A percentile compares a stretch with the other conserved stretches of the same genome.
phyloP scores from a whole-genome alignment of 2,888 invertebrate genomes.

The Sisyra nigra region DNA sequence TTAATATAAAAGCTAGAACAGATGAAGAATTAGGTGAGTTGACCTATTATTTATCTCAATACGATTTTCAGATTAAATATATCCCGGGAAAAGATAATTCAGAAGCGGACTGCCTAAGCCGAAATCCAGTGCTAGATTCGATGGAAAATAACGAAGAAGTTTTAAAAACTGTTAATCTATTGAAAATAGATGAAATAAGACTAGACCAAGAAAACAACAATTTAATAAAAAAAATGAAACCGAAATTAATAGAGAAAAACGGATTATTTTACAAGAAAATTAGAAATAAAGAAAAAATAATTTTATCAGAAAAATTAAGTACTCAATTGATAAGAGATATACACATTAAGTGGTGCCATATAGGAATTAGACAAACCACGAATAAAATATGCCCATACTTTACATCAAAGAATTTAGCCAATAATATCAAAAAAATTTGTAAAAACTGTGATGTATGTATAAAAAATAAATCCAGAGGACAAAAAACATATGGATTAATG shows the following conservation, averaged over 20 bases:
- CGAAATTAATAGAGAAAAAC: slow-evolving; percentile 7
- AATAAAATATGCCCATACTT: slow-evolving; percentile 6
- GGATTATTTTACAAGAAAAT: slow-evolving; percentile 10
- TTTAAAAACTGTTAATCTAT: slow-evolving; percentile 7
- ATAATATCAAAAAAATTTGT: too few relatives aligned
- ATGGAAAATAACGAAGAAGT: slow-evolving; percentile 6
- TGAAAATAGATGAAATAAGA: slow-evolving; percentile 5
- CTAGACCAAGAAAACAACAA: slow-evolving; percentile 5
- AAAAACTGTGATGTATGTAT: too few relatives aligned
- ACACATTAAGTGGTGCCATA: slow-evolving; percentile 9
- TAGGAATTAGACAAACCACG: background rate
- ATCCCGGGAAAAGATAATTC: too few relatives aligned
- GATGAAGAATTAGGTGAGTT: too few relatives aligned
- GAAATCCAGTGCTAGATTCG: slow-evolving; percentile 12
- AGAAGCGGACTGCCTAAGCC: slow-evolving; percentile 12
- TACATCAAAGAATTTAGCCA: slow-evolving; percentile 14
- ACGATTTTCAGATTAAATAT: slow-evolving; percentile 13
- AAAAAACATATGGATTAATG: too few relatives aligned
- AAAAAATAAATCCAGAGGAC: too few relatives aligned
- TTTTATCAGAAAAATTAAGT: slow-evolving; percentile 11
- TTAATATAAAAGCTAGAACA: too few relatives aligned
- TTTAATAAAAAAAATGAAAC: slow-evolving; percentile 3
- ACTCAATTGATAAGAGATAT: slow-evolving; percentile 10
- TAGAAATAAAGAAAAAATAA: too few relatives aligned
- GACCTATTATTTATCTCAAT: slow-evolving; percentile 3